Evolutionary conservation across 2,797 vertebrate genomes (phyloP).

Genomic region (Caiman crocodilus): DNA sequence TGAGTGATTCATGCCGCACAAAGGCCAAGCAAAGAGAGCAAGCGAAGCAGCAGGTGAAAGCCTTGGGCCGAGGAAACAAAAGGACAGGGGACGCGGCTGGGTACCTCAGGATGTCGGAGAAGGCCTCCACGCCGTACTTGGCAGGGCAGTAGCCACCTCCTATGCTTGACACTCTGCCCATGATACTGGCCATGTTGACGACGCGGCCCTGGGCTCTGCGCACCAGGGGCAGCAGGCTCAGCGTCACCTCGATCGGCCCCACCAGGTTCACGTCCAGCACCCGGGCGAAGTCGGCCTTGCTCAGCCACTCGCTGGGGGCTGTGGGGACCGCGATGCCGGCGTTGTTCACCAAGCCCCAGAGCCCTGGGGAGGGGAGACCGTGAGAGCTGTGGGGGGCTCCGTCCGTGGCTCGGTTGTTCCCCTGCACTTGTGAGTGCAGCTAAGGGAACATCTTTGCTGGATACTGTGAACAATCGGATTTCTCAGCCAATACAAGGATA

Average conservation of each 20-base stretch:
- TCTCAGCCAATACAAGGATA: no score
- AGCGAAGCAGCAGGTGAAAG: neutral
- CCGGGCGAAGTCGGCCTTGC: slow-evolving; percentile 64
- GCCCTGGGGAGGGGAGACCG: slow-evolving; percentile 48
- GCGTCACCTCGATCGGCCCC: slow-evolving; percentile 78
- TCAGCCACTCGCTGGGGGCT: slow-evolving; percentile 69
- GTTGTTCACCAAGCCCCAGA: slow-evolving; percentile 83
- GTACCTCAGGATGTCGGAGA: slow-evolving; percentile 90
- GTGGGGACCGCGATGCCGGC: neutral
- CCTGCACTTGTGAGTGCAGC: no score
- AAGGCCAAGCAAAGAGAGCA: neutral
- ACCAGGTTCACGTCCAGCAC: slow-evolving; percentile 77
- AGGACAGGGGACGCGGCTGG: rapidly evolving
- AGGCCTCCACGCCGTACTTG: slow-evolving; percentile 89
- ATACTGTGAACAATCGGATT: no score
- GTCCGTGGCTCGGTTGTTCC: no score
- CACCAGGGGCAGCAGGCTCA: slow-evolving; percentile 87
- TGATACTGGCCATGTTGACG: slow-evolving; percentile 87
- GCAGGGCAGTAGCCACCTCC: slow-evolving; percentile 90
- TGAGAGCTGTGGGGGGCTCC: no score
- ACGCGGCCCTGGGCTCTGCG: slow-evolving; percentile 85
- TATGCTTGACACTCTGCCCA: slow-evolving; percentile 83
- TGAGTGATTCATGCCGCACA: neutral
- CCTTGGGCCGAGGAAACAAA: no score
- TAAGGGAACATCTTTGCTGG: no score